Conservation (phyloP, 2,888 invertebrate genomes). For the Xiphydria camelus region DNA sequence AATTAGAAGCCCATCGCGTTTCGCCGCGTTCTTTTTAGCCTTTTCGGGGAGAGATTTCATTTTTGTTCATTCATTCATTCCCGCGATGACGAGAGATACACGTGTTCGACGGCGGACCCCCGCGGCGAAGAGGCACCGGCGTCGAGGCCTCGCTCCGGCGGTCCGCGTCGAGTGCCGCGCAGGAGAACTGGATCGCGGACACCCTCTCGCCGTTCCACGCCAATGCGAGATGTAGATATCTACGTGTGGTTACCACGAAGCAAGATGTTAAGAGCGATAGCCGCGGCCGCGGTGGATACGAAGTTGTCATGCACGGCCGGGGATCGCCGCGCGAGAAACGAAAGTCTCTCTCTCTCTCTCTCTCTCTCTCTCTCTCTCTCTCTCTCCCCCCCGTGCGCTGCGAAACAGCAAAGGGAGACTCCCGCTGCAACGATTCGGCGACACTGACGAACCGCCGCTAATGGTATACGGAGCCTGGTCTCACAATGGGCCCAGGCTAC, state of each 20-base stretch:
- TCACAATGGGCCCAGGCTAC: too few relatives aligned
- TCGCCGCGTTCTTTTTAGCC: conserved; percentile 22
- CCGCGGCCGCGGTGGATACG: conserved; percentile 18
- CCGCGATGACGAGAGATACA: conserved; percentile 10
- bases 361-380: conserved; percentile 9
- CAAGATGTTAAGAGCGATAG: conserved; percentile 25
- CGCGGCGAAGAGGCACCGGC: conserved; percentile 1
- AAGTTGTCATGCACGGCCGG: conserved; percentile 26
- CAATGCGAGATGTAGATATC: conserved; percentile 18
- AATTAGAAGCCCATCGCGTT: conserved; percentile 42
- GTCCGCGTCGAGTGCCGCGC: too few relatives aligned
- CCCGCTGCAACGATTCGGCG: too few relatives aligned
- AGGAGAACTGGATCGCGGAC: background rate
- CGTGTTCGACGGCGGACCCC: conserved; percentile 9
- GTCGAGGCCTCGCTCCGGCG: background rate
- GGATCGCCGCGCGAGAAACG: conserved; percentile 15
- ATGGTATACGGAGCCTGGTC: too few relatives aligned
- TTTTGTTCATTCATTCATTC: conserved; percentile 13
- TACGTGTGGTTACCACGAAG: conserved; percentile 14
- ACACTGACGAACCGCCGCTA: too few relatives aligned
- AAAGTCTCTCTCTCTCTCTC: conserved; percentile 14
- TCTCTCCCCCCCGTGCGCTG: background rate
- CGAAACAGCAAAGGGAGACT: too few relatives aligned
- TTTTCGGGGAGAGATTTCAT: background rate
- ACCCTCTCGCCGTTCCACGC: background rate